Evolutionary conservation across 2,888 invertebrate species (phyloP), one percentile per base, ranked within the genome.

Genomic region (Amorpha juglandis): DNA sequence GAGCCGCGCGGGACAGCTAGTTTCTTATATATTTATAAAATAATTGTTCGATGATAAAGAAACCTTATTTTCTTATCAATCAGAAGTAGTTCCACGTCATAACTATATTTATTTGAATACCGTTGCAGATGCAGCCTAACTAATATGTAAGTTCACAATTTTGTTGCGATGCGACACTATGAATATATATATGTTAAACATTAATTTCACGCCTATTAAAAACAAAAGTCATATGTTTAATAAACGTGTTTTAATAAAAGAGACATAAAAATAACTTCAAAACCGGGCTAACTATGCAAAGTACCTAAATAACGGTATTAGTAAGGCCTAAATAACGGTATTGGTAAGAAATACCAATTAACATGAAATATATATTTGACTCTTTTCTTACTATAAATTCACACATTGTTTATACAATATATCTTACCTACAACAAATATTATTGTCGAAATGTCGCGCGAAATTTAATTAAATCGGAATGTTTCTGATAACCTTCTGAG

Each of bases 401-500:
- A 11, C 47, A 45, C 16, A 48, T 47, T 45, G n/a, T 47, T n/a
- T n/a, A 42, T 16, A 33, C 35, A 63, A 63, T 63, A 48, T 33
- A 48, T 63, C 45, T 62, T 53, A 33, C 62, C 16, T 45, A 63
- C 27, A 48, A 45, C 21, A 27, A 47, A 48, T 48, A 33, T 27
- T 27, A 4, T 47, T 62, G 27, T 62, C 47, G 7, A 21, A 62
- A 62, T 47, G 19, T 55, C 38, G 55, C 8, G 16, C 35, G 16
- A 42, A 42, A 12, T 58, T 58, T 72, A 76, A 76, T 71, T 76
- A 76, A 75, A 74, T 74, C 68, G 67, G 69, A 68, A 70, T 76
- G 73, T 75, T 76, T 71, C 70, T 69, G 74, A 71, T 74, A 67
- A 68, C 68, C 71, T 71, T 16, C 55, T 72, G 71, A 74, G 73